These are phyloP conservation scores for Tor tambroides DNA, from an alignment of 2,113 vertebrate genomes.

Conservation along the genomic window DNA sequence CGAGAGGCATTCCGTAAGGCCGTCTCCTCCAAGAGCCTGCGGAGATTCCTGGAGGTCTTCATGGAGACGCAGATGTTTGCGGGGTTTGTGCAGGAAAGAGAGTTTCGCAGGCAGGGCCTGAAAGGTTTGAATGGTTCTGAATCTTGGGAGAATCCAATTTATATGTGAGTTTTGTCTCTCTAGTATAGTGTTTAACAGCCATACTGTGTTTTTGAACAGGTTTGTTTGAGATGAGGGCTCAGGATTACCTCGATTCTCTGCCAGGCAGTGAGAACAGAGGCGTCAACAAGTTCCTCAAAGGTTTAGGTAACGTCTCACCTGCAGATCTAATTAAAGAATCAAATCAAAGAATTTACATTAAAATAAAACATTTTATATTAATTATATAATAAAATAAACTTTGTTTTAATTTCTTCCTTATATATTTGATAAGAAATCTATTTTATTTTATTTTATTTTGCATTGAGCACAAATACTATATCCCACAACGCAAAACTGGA, in stretches of 20 bases:
- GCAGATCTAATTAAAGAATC: neutral
- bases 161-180: neutral
- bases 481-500: neutral
- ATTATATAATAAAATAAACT: too few species aligned
- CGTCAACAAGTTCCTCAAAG: conserved; percentile 95
- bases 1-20: conserved; percentile 92
- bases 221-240: conserved; percentile 92
- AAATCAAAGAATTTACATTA: neutral
- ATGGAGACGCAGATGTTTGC: conserved; percentile 97
- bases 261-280: conserved; percentile 90
- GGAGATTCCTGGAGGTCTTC: conserved; percentile 92
- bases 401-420: too few species aligned
- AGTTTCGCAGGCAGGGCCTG: conserved; percentile 84
- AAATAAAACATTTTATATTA: too few species aligned
- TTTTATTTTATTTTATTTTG: neutral
- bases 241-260: conserved; percentile 92
- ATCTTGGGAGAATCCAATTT: neutral
- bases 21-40: conserved; percentile 89
- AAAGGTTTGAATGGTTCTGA: conserved; percentile 75
- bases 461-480: too few species aligned
- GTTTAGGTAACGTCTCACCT: conserved; percentile 80
- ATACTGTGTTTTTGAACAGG: conserved; percentile 73
- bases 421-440: too few species aligned
- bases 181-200: neutral
- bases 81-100: conserved; percentile 92